Percentiles rank a stretch among this genome's conserved stretches.
Evolutionary conservation across 1,140 invertebrate genomes (phyloP).

Genomic region (Polypedilum vanderplanki): DNA sequence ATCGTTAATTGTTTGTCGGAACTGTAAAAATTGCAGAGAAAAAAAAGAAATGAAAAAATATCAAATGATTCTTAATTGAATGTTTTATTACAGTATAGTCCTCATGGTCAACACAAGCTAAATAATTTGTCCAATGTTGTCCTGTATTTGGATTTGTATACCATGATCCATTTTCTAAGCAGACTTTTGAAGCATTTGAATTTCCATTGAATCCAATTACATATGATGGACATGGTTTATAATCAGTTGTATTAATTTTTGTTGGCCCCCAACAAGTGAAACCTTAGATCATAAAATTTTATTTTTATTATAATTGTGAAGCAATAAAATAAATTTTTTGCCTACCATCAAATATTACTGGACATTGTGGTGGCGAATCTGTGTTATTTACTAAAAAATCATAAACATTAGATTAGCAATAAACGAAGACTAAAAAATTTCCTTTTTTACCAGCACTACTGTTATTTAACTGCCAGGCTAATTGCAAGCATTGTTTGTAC

Average conservation of each 20-base stretch:
- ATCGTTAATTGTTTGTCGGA: conserved; percentile 57
- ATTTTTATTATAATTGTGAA: neutral
- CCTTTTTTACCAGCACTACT: too few relatives aligned
- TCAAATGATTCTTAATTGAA: neutral
- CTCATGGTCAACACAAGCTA: conserved; percentile 63
- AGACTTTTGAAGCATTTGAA: conserved; percentile 33
- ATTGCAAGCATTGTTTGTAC: too few relatives aligned
- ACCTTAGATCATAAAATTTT: neutral
- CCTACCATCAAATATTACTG: neutral
- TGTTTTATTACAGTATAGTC: conserved; percentile 56
- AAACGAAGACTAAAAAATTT: too few relatives aligned
- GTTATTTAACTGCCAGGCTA: too few relatives aligned
- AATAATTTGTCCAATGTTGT: conserved; percentile 72
- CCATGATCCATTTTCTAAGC: conserved; percentile 49
- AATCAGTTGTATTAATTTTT: neutral
- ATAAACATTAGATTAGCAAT: too few relatives aligned
- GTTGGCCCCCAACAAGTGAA: neutral
- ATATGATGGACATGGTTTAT: neutral
- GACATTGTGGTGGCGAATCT: neutral
- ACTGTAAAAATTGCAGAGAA: conserved; percentile 51
- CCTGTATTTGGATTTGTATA: conserved; percentile 45
- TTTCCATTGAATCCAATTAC: neutral
- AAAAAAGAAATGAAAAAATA: conserved; percentile 29
- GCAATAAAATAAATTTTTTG: neutral
- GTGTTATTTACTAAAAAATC: too few relatives aligned